Evolutionary conservation across 2,888 invertebrate genomes (phyloP), one percentile per base, ranked within the genome.

Genomic region (Troilus luridus): DNA sequence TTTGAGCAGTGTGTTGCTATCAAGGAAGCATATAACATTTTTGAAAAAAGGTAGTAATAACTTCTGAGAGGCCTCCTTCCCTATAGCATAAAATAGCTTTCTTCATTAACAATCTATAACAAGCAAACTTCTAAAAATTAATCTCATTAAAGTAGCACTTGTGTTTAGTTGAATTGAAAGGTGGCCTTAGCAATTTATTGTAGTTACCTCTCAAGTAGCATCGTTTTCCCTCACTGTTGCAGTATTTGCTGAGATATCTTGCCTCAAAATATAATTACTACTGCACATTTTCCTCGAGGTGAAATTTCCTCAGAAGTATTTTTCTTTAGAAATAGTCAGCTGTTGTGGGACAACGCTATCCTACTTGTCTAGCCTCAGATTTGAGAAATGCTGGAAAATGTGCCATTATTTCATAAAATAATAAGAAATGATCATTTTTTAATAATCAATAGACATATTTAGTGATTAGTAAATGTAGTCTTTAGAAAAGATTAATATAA

Each of bases 331-430:
- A 85, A 85, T 58, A 85, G 56, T n/a, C 56, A 85, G 56, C 85
- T 56, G 21, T 85, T n/a, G n/a, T 58, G 54, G 10, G 85, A 58
- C 56, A 85, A 11, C n/a, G 56, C n/a, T 85, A 85, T 54, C 85
- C 85, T 85, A 85, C 56, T 85, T 85, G 56, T 85, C 85, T 85
- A 85, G 21, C 85, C 56, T 21, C 85, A 56, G 56, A 85, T 85
- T 56, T 56, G n/a, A 85, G 85, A 85, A n/a, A 56, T 54, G 85
- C 85, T 85, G 85, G 85, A 85, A 85, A 85, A 85, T 58, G 85
- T 56, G 85, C 56, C 85, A 85, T 56, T 56, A 85, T 14, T 85
- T 85, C n/a, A 56, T 54, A 56, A 85, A 85, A 85, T 54, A 56
- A 85, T 56, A 85, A 56, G 56, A 17, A 85, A 85, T 21, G 12